A percentile compares a stretch with the other conserved stretches of the same genome.
phyloP scores from a whole-genome alignment of 2,888 invertebrate species.

The Troides oblongomaculatus region DNA sequence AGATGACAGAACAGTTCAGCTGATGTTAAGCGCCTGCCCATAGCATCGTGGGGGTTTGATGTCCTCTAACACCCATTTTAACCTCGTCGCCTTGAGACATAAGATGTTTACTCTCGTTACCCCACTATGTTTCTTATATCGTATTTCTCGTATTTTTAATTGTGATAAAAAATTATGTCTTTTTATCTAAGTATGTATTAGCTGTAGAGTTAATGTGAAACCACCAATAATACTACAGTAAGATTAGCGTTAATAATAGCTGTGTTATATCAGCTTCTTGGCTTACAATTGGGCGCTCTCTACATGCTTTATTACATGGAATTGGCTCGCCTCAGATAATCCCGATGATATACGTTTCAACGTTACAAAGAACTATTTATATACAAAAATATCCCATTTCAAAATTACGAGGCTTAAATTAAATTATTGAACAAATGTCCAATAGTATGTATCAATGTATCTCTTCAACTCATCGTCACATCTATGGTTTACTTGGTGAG shows the following conservation, averaged over 20 bases:
- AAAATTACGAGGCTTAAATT: background rate
- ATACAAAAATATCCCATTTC: background rate
- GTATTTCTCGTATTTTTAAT: too few species aligned
- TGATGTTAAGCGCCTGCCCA: too few species aligned
- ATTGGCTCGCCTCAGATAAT: slow-evolving; percentile 16
- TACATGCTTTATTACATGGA: slow-evolving; percentile 19
- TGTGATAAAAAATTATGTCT: background rate
- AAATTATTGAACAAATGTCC: too few species aligned
- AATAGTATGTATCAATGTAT: too few species aligned
- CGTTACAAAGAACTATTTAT: background rate
- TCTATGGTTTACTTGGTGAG: too few species aligned
- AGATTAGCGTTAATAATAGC: slow-evolving; percentile 21
- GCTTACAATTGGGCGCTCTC: slow-evolving; percentile 15
- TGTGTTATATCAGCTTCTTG: slow-evolving; percentile 14
- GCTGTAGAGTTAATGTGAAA: background rate
- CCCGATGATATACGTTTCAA: slow-evolving; percentile 8
- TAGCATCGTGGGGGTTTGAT: too few species aligned
- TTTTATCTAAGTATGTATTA: background rate
- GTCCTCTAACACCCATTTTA: too few species aligned
- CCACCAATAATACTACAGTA: background rate
- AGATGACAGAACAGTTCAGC: too few species aligned
- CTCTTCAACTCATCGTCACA: too few species aligned
- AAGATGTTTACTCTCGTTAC: too few species aligned
- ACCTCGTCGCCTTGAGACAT: too few species aligned
- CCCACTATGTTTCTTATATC: too few species aligned